Base-by-base conservation (phyloP, 1,140 invertebrate genomes). In the Zaprionus inermis region DNA sequence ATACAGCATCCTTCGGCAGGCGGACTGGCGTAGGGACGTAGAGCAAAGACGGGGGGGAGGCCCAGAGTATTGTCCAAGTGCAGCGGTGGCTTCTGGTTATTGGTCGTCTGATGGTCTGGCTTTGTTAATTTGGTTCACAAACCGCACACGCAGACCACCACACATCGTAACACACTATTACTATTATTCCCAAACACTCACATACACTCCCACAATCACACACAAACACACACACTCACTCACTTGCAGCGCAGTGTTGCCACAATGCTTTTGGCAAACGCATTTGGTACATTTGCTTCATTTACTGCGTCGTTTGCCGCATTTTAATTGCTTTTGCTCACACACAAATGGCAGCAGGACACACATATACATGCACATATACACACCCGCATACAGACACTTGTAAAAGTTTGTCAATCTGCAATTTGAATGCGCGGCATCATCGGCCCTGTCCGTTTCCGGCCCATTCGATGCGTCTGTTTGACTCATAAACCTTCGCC, bases 261-360 rank as follows among this genome's bases (percentile, higher is more conserved):
- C 54, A 67, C 72, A 72, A 77, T 88, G 84, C 74, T 75, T 81
- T 89, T 81, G 80, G 74, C 80, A 72, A 89, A 89, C 84, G 84
- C 84, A 89, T 89, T 89, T 81, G 74, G 72, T 73, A 65, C 85
- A 90, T 88, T 89, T 89, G 84, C 84, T 89, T 89, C 84, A 89
- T 89, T 89, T 89, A 89, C 85, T 90, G 85, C 85, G 84, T 78
- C 84, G 84, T 78, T 89, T 89, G 85, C 84, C 85, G 85, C 78
- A 89, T 89, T 89, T 89, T 89, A 89, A 89, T 89, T 89, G 84
- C 84, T 89, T 89, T 75, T 89, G 75, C 84, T 76, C 67, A 74
- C 83, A 73, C 73, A 86, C 49, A 52, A 68, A 28, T 60, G 57
- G 28, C 38, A 64, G 46, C 59, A 72, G 70, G 59, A 81, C 51